A percentile compares a stretch with the other conserved stretches of the same genome.
Conservation (phyloP, 2,113 vertebrate genomes). For the Chaenocephalus aceratus region DNA sequence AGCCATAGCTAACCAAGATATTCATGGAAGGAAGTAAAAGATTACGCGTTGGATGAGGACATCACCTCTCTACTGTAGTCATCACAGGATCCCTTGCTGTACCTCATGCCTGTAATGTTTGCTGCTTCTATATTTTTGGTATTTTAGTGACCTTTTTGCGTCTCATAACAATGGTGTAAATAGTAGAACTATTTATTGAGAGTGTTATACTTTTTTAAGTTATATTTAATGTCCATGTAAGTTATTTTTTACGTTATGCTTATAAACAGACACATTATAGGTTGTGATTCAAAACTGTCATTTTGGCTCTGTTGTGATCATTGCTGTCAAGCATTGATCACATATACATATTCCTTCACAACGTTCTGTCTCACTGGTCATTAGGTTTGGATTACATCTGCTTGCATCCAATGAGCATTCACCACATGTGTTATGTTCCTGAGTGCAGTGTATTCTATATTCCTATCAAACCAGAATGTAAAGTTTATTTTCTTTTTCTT, state of each 20-base stretch:
- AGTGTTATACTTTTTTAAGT: slow-evolving; percentile 99
- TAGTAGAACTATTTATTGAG: slow-evolving; percentile 99
- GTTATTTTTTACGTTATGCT: slow-evolving; percentile 97
- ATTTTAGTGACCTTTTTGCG: slow-evolving; percentile 91
- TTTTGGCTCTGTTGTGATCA: slow-evolving; percentile 73
- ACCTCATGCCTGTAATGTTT: slow-evolving; percentile 98
- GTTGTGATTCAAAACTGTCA: slow-evolving; percentile 73
- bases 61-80: slow-evolving; percentile 92
- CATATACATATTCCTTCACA: slow-evolving; percentile 68
- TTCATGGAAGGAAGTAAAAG: slow-evolving; percentile 85
- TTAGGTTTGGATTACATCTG: slow-evolving; percentile 54
- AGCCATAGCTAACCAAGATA: slow-evolving; percentile 82
- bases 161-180: slow-evolving; percentile 99
- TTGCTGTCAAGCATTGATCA: slow-evolving; percentile 77
- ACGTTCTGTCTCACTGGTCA: slow-evolving; percentile 50
- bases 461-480: slow-evolving; percentile 72
- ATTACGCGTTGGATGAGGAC: slow-evolving; percentile 82
- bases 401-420: slow-evolving; percentile 63
- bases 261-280: slow-evolving; percentile 89
- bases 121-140: slow-evolving; percentile 94
- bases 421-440: slow-evolving; percentile 57
- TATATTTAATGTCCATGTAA: slow-evolving; percentile 99
- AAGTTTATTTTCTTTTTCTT: slow-evolving; percentile 43
- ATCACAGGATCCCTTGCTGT: slow-evolving; percentile 92
- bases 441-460: slow-evolving; percentile 63